These are phyloP conservation scores for Butorides virescens DNA, from an alignment of 2,113 vertebrate genomes.

Conservation along the genomic window DNA sequence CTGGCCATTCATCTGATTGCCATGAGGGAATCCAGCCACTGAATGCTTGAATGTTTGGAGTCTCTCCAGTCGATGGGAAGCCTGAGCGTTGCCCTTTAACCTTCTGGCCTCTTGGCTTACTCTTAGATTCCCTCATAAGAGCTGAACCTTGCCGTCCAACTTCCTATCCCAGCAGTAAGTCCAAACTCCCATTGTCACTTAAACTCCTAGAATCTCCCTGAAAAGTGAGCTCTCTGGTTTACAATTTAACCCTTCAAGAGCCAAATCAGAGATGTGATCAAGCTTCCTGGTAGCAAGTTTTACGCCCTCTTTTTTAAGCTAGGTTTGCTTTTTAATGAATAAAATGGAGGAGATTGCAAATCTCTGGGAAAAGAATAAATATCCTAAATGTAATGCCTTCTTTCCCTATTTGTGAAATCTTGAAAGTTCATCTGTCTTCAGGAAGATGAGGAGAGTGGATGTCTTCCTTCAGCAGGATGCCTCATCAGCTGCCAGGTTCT, in stretches of 20 bases:
- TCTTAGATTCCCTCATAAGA: conserved; percentile 19
- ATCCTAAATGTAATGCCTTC: not conserved
- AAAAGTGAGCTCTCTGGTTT: not conserved
- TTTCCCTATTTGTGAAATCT: not conserved
- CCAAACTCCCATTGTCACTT: conserved; percentile 26
- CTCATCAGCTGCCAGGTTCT: not conserved
- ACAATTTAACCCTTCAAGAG: not conserved
- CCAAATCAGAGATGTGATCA: not conserved
- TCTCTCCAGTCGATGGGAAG: conserved; percentile 9
- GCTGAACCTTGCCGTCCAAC: conserved; percentile 24
- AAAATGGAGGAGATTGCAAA: not conserved
- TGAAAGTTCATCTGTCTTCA: not conserved
- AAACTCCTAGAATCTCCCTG: not conserved
- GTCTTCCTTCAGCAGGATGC: not conserved
- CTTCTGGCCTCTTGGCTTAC: conserved; percentile 44
- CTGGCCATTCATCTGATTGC: conserved; percentile 32
- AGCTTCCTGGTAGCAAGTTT: not conserved
- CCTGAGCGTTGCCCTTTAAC: conserved; percentile 48
- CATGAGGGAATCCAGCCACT: conserved; percentile 6
- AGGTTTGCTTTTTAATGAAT: not conserved
- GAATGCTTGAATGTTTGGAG: conserved; percentile 22
- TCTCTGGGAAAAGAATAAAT: not conserved
- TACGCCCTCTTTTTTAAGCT: not conserved
- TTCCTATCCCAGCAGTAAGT: conserved; percentile 44
- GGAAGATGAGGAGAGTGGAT: not conserved